Base-by-base conservation (phyloP, 2,888 invertebrate genomes). In the Synanthedon myopaeformis region DNA sequence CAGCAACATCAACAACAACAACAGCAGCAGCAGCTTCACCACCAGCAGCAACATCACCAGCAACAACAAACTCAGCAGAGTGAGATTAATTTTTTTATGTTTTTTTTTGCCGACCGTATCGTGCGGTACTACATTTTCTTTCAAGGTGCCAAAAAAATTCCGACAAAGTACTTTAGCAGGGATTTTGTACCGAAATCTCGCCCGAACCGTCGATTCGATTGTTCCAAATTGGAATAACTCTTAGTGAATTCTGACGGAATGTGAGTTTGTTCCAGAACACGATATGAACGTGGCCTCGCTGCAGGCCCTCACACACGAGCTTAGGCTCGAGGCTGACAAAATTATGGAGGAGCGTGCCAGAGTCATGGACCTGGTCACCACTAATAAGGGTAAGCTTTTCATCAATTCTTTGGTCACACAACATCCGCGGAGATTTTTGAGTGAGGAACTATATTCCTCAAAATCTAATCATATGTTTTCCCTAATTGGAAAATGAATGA, bases 291-390 rank as follows among this genome's bases (percentile, higher is more conserved):
- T 87, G 55, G 82, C 83, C 1, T 75, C 82, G 0, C 60, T 87
- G 28, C 86, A 87, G 74, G 84, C 86, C 58, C 58, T 87, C 52
- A 85, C 86, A 0, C 84, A 86, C 60, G 86, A 86, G 57, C 62
- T 87, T 48, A 76, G 84, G 0, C 75, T 83, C 76, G 87, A 86
- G 60, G 85, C 85, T 0, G 86, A 87, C 55, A 86, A 85, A 59
- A 82, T 86, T 23, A 83, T 85, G 72, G 79, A 80, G 1, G 87
- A 87, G 63, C 76, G 86, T 2, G 81, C 83, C 0, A 76, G 85
- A 1, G 81, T 87, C 55, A 82, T 83, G 57, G 85, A 83, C 53
- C 69, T 81, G 63, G 72, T 82, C 42, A 77, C 83, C 10, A 77
- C 83, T 10, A 86, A 83, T 59, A 86, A 86, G 69, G 87, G 86